phyloP scores from a whole-genome alignment of 2,113 vertebrate genomes.

The Urocolius indicus region DNA sequence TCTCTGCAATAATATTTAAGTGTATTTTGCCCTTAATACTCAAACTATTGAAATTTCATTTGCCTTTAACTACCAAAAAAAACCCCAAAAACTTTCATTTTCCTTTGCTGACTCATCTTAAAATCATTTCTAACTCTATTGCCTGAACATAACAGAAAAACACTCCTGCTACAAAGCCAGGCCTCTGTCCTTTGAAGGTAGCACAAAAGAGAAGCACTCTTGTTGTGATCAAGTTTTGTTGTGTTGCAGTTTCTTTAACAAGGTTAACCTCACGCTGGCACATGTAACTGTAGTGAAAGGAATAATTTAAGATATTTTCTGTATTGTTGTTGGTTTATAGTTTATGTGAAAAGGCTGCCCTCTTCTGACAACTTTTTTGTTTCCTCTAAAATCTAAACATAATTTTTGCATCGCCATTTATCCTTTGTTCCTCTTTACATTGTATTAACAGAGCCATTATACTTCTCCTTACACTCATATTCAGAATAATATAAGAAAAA shows the following conservation, averaged over 20 bases:
- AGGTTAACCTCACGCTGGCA: background rate
- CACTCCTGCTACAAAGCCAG: background rate
- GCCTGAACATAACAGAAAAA: background rate
- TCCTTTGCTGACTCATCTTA: background rate
- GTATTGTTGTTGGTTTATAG: background rate
- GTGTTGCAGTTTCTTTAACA: background rate
- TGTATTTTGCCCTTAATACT: background rate
- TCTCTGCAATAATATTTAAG: background rate
- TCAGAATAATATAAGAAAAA: background rate
- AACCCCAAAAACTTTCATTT: background rate
- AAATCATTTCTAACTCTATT: background rate
- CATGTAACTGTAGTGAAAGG: background rate
- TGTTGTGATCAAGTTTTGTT: background rate
- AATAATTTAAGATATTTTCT: conserved; percentile 2
- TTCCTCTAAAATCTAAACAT: background rate
- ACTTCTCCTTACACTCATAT: background rate
- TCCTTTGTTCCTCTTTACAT: background rate
- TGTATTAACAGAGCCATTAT: background rate
- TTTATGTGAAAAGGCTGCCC: conserved; percentile 70
- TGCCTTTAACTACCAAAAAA: background rate
- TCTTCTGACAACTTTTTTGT: conserved; percentile 54
- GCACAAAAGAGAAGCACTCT: background rate
- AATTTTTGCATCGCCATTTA: background rate
- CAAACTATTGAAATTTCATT: background rate
- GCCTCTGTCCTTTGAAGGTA: background rate